These are phyloP conservation scores for Hemichromis elongatus DNA, from an alignment of 2,113 vertebrate species.

Conservation along the genomic window DNA sequence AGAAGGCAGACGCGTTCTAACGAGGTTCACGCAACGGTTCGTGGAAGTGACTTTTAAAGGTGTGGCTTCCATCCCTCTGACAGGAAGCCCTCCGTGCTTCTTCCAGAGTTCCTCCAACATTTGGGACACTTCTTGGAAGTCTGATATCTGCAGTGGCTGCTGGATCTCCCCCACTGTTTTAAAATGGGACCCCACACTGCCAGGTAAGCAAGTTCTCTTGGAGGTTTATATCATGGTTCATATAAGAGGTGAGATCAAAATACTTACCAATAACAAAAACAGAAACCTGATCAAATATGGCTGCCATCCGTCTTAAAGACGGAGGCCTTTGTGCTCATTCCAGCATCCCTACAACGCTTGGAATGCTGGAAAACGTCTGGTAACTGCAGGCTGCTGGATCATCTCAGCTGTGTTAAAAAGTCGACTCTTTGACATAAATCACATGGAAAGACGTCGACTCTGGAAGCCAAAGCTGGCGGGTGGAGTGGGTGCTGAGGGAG, in stretches of 20 bases:
- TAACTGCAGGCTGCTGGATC: too few relatives aligned
- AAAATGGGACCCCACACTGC: accelerated
- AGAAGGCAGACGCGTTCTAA: not conserved
- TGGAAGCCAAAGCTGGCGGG: not conserved
- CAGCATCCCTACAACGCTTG: too few relatives aligned
- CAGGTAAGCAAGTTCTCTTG: not conserved
- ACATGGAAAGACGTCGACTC: not conserved
- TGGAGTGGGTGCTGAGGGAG: not conserved
- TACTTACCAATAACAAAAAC: not conserved
- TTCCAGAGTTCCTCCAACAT: not conserved
- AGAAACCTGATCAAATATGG: not conserved
- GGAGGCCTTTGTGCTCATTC: not conserved
- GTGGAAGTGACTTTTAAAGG: accelerated
- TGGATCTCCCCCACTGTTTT: not conserved
- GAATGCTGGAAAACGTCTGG: not conserved
- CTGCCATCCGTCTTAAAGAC: not conserved
- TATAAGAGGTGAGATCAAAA: not conserved
- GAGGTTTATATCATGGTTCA: not conserved
- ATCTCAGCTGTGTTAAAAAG: not conserved
- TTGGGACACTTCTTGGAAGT: not conserved
- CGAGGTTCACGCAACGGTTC: not conserved
- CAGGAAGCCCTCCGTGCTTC: not conserved
- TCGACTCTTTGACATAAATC: not conserved
- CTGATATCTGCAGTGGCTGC: not conserved
- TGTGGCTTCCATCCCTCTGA: not conserved